Evolutionary conservation across 2,797 vertebrate species (phyloP), one percentile per base, ranked within the genome.

Genomic region (Lepus townsendii): DNA sequence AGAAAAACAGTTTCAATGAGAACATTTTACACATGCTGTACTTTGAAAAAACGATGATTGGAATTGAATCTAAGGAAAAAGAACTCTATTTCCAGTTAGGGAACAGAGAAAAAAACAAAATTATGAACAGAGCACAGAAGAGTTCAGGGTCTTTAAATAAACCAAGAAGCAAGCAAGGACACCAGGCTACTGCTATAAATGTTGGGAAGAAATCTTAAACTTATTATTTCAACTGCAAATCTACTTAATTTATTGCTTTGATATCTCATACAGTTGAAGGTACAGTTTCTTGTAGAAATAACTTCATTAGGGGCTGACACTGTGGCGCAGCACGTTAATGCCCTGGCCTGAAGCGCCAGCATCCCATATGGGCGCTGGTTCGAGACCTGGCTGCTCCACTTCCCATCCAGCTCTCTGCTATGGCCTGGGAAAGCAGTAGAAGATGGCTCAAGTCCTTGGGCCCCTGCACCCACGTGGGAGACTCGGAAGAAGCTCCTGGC

Each of bases 201-300:
- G 13, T n/a, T 83, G 54, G 47, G 69, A 85, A 94, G n/a, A 77
- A 66, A 93, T 60, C 63, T 83, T 86, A 75, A 82, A 73, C 14
- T 35, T 50, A 87, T 84, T 5, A 76, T 54, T 94, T 91, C n/a
- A 90, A 72, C 30, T 76, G 10, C 32, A 93, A 72, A 68, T 27
- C 30, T 94, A 24, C 11, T 91, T 66, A 66, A 54, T 24, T 54
- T 69, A 60, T 68, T 87, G n/a, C 47, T 89, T 52, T 83, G 47
- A 20, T 69, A 83, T 91, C 73, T 83, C 71, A 30, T 24, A 7
- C 68, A 69, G 7, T 30, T 85, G n/a, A 50, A 83, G 12, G 19
- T 83, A 27, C 30, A 72, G 1, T n/a, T 14, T 88, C 14, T 86
- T 71, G 8, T 54, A 47, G 62, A 82, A 82, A 69, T 86, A 47